A percentile compares a stretch with the other conserved stretches of the same genome.
These are phyloP conservation scores for Psilopsiagon aurifrons DNA, from an alignment of 2,113 vertebrate species.

Conservation along the genomic window DNA sequence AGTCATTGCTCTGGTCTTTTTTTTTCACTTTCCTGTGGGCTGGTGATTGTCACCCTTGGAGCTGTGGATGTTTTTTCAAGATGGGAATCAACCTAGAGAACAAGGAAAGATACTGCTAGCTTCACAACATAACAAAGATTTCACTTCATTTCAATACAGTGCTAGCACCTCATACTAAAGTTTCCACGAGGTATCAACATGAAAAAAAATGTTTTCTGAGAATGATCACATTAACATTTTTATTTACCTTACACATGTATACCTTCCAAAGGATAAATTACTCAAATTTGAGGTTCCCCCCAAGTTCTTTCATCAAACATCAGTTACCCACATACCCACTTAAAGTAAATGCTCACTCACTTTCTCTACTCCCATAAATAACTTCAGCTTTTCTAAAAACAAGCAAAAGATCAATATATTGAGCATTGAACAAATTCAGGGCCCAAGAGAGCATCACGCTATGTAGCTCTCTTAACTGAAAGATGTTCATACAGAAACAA, in stretches of 20 bases:
- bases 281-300: background rate
- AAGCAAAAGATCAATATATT: background rate
- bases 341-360: background rate
- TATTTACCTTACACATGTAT: background rate
- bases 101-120: background rate
- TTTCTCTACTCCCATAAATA: background rate
- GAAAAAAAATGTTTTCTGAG: background rate
- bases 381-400: background rate
- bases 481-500: background rate
- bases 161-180: background rate
- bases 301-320: background rate
- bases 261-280: background rate
- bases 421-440: background rate
- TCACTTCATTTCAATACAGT: background rate
- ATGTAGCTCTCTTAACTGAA: background rate
- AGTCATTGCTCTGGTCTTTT: constrained; percentile 64
- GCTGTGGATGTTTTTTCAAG: constrained; percentile 49
- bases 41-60: constrained; percentile 76
- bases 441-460: background rate
- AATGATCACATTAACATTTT: background rate
- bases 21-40: constrained; percentile 74
- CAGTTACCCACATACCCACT: background rate
- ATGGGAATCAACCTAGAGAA: constrained; percentile 50
- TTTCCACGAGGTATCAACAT: background rate
- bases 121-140: background rate